Base-by-base conservation (phyloP, 2,113 vertebrate genomes). In the Zeus faber region DNA sequence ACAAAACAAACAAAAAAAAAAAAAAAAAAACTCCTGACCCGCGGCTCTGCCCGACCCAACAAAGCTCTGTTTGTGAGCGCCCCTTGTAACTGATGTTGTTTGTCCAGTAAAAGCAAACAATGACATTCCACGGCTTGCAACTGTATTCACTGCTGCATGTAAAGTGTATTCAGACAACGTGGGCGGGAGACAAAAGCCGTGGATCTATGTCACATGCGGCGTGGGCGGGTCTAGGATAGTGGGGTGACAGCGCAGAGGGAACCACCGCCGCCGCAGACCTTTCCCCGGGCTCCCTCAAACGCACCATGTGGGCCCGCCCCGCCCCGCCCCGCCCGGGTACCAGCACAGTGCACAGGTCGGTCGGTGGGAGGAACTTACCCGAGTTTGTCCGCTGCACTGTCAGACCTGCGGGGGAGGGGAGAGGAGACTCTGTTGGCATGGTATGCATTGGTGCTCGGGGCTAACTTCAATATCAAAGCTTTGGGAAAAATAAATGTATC, bases 61-160 rank as follows among this genome's bases (percentile, higher is more conserved):
- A 84, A 79, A 75, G 76, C 73, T 61, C 61, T 74, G 72, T 80
- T 86, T 84, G 80, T 80, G 67, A 62, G 20, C 10, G 41, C 55
- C 66, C 56, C 63, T 67, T 74, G 54, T 55, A 41, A 48, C 14
- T 41, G 5, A 31, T 29, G 61, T 35, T 54, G 79, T 84, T 82
- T 77, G 85, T 73, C 83, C 77, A 83, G 67, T 76, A 76, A 83
- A 83, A 70, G 55, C 73, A 72, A 84, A 89, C 85, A 89, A 86
- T 75, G 64, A 70, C 83, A 90, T 88, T 90, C 87, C 85, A 60
- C 58, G 75, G 82, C 87, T 86, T 88, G 83, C 86, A 86, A 84
- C 84, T 85, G 79, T 84, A 87, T 86, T 88, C 81, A 88, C 51
- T 18, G 58, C 33, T n/a, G 9, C 31, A 82, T 58, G 71, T 66